phyloP scores from a whole-genome alignment of 37 sponge, comb jelly and placozoan genomes.

The Halichondria panicea region DNA sequence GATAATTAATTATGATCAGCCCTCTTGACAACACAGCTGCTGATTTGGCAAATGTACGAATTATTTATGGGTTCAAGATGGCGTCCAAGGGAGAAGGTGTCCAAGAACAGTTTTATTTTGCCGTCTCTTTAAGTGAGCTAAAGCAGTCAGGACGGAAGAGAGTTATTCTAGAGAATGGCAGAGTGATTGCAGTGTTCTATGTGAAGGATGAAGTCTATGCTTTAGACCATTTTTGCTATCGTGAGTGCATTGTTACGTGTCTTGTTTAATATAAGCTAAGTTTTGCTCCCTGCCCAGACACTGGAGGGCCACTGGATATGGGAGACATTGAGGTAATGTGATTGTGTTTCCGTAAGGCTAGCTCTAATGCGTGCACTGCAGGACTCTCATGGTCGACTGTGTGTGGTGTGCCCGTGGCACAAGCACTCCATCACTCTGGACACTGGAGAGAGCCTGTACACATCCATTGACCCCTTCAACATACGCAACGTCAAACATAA shows the following conservation, averaged over 20 bases:
- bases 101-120: constrained; percentile 15
- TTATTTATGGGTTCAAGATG: background rate
- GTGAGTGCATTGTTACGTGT: constrained; percentile 42
- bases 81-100: background rate
- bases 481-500: constrained; percentile 39
- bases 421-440: constrained; percentile 84
- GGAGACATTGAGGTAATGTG: constrained; percentile 85
- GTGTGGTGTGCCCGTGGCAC: constrained; percentile 91
- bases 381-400: constrained; percentile 83
- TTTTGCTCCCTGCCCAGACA: constrained; percentile 37
- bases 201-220: constrained; percentile 68
- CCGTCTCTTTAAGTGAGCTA: constrained; percentile 49
- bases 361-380: constrained; percentile 23
- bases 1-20: no score
- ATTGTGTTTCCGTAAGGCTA: background rate
- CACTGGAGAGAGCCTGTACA: constrained; percentile 87
- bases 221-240: constrained; percentile 86
- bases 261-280: background rate
- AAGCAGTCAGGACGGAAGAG: constrained; percentile 33
- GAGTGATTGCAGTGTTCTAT: constrained; percentile 72
- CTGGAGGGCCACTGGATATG: constrained; percentile 79
- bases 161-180: constrained; percentile 49
- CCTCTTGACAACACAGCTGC: no score
- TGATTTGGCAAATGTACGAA: no score
- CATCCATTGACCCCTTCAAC: constrained; percentile 74